Evolutionary conservation across 2,797 vertebrate species (phyloP), one percentile per base, ranked within the genome.

Genomic region (Antrozous pallidus): DNA sequence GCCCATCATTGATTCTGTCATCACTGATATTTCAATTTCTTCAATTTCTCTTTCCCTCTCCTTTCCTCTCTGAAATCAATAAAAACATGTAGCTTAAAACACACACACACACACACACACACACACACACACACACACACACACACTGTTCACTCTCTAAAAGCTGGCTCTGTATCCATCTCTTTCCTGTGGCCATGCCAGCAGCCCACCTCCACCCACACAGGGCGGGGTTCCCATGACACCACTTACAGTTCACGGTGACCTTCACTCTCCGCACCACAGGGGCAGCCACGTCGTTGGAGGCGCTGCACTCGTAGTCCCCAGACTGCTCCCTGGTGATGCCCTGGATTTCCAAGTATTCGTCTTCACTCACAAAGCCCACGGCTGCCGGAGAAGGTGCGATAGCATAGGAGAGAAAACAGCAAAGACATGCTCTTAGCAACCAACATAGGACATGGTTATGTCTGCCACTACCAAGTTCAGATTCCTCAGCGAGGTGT

Each of bases 281-380:
- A 0, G 99, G 98, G 1, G 98, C 98, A 0, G 99, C 99, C 95
- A 99, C 99, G 0, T 99, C 99, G 0, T 99, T 99, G 90, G 99
- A 99, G 9, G 99, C 99, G 0, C 99, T 99, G 98, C 99, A 99
- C 92, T 99, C 99, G 0, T 99, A 99, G 26, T 99, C 98, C 47
- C 99, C 99, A 0, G 99, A 99, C 97, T 99, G 99, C 97, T 99
- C 99, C 98, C 99, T 99, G 2, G 99, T 99, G 98, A 99, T 98
- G 61, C 98, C 98, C 14, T 98, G 98, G 98, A 99, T 99, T 97
- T 99, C 99, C 98, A 99, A 97, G 93, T 99, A 99, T 93, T 99
- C 99, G 0, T 99, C 99, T 94, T 99, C 99, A 0, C 98, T 99
- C 97, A 99, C 97, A 97, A 99, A 99, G 97, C 98, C 98, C 87